phyloP scores from a whole-genome alignment of 2,797 vertebrate genomes.

The Enteromius radiatus region DNA sequence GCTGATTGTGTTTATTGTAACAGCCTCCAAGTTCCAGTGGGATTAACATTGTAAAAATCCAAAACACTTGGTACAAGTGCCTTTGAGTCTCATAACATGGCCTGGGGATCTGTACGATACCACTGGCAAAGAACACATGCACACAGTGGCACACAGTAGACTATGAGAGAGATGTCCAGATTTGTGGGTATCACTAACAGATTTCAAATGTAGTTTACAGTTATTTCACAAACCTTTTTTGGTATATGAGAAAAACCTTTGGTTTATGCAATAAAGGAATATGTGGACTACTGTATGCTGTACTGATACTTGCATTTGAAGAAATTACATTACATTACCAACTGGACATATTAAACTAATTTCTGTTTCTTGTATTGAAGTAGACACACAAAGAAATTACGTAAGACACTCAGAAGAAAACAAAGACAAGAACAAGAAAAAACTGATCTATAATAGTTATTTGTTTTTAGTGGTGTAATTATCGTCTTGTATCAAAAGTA shows the following conservation, averaged over 20 bases:
- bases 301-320: slow-evolving; percentile 3
- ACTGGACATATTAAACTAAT: background rate
- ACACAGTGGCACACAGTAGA: background rate
- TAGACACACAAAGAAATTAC: background rate
- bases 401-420: slow-evolving; percentile 38
- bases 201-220: background rate
- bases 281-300: background rate
- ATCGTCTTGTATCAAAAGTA: slow-evolving; percentile 15
- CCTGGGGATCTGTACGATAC: background rate
- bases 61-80: slow-evolving; percentile 8
- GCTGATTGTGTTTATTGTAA: slow-evolving; percentile 3
- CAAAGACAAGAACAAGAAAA: slow-evolving; percentile 3
- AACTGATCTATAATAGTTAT: background rate
- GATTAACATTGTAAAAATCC: background rate
- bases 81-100: slow-evolving; percentile 9
- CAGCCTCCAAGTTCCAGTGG: background rate
- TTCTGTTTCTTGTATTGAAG: slow-evolving; percentile 15
- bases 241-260: background rate
- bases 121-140: background rate
- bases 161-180: background rate
- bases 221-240: slow-evolving; percentile 10
- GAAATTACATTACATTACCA: background rate
- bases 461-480: slow-evolving; percentile 22
- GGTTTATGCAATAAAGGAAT: background rate
- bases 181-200: background rate